Conservation (phyloP, 2,888 invertebrate genomes). For the Cantharis lateralis region DNA sequence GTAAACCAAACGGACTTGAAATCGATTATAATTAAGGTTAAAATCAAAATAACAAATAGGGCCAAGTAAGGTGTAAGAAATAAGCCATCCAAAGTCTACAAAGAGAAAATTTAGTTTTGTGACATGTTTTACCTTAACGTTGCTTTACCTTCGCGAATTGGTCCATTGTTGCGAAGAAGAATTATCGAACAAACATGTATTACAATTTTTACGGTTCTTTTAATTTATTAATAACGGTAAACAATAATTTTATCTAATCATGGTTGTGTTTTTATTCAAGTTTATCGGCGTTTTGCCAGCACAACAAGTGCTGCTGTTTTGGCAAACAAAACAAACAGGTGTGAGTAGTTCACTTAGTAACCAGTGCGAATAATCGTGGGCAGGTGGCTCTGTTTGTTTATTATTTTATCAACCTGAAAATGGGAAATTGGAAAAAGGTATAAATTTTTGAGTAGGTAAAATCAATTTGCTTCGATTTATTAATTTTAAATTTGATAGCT, state of each 20-base stretch:
- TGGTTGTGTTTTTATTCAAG: background rate
- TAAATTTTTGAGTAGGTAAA: no score
- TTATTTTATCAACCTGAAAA: background rate
- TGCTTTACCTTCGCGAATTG: background rate
- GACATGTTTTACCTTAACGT: background rate
- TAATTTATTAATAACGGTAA: background rate
- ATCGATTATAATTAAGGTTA: constrained; percentile 1
- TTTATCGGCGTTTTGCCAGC: background rate
- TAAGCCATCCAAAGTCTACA: constrained; percentile 17
- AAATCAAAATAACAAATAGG: constrained; percentile 32
- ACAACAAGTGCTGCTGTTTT: background rate
- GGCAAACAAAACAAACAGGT: background rate
- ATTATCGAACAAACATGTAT: background rate
- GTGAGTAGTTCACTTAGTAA: background rate
- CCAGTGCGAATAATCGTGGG: background rate
- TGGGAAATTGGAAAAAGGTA: background rate
- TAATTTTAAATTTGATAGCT: no score
- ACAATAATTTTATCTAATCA: background rate
- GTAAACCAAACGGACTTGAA: constrained; percentile 43
- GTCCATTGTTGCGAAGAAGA: background rate
- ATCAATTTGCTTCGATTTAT: no score
- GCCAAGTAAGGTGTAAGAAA: constrained; percentile 29
- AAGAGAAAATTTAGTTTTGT: constrained; percentile 10
- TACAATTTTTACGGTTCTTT: background rate
- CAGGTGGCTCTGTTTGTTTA: background rate